These are phyloP conservation scores for Gobio occitaniae DNA, from an alignment of 2,797 vertebrate genomes.

Conservation along the genomic window DNA sequence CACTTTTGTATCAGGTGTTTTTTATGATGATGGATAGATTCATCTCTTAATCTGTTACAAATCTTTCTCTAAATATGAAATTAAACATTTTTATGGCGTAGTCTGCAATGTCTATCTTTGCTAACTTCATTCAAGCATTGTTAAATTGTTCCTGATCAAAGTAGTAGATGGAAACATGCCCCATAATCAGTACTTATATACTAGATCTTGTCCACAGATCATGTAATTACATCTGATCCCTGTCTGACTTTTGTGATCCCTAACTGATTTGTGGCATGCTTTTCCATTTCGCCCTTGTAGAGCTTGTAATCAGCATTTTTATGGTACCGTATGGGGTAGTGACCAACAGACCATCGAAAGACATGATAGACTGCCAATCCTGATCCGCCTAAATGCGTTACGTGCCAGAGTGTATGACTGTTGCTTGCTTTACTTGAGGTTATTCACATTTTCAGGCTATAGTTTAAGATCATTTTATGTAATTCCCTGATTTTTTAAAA, in stretches of 20 bases:
- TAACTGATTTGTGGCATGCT: constrained; percentile 28
- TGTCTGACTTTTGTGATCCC: constrained; percentile 21
- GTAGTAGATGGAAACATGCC: neutral
- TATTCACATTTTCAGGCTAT: neutral
- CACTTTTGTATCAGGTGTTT: constrained; percentile 4
- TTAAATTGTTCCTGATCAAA: neutral
- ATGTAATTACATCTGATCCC: constrained; percentile 17
- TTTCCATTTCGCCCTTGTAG: constrained; percentile 20
- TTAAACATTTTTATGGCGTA: neutral
- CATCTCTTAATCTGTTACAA: neutral
- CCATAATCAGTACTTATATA: neutral
- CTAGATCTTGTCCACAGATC: neutral
- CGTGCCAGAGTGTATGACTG: neutral
- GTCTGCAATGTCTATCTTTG: neutral
- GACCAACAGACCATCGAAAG: neutral
- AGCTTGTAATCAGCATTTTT: constrained; percentile 31
- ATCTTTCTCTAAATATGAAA: neutral
- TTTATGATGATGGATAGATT: neutral
- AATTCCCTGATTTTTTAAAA: constrained; percentile 15
- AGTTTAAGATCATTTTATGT: neutral
- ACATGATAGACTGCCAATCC: constrained; percentile 1
- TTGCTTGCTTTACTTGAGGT: neutral
- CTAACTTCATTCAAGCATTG: neutral
- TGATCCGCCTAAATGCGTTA: neutral
- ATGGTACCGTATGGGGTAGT: neutral